phyloP scores from a whole-genome alignment of 2,888 invertebrate genomes.

The Adelognathus sp. region DNA sequence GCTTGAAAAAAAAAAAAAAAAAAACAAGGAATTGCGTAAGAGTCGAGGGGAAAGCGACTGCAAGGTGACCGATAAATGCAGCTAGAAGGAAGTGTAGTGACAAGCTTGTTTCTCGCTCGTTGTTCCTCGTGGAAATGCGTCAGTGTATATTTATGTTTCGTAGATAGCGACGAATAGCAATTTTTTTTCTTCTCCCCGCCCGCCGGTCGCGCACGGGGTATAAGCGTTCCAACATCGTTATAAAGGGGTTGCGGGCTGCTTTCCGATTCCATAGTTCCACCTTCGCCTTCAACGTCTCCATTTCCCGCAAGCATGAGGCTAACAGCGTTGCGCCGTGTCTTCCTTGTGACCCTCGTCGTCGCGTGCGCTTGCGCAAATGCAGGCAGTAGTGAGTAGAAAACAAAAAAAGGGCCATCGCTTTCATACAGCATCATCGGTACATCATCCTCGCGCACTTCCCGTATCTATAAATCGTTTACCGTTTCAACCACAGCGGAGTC shows the following conservation, averaged over 20 bases:
- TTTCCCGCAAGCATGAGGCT: conserved; percentile 54
- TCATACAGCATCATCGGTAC: no score
- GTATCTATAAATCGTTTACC: no score
- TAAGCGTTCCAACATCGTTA: conserved; percentile 45
- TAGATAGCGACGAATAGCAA: conserved; percentile 34
- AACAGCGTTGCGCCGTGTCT: conserved; percentile 20
- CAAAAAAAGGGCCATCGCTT: background rate
- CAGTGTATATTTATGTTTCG: conserved; percentile 28
- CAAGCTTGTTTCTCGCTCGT: conserved; percentile 36
- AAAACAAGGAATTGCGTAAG: conserved; percentile 15
- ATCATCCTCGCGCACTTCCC: no score
- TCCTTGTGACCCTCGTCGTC: conserved; percentile 42
- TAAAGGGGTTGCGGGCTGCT: conserved; percentile 50
- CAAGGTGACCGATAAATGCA: conserved; percentile 57
- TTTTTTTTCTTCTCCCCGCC: background rate
- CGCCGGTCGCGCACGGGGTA: no score
- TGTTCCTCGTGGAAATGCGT: background rate
- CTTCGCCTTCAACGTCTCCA: conserved; percentile 33
- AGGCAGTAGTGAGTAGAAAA: conserved; percentile 44
- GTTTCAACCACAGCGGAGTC: no score
- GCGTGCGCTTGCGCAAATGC: conserved; percentile 46
- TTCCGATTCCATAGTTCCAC: conserved; percentile 51
- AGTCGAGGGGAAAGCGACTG: conserved; percentile 22
- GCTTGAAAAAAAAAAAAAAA: background rate
- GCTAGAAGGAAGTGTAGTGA: conserved; percentile 37